phyloP scores from a whole-genome alignment of 1,140 invertebrate genomes.

The Bombus pascuorum region DNA sequence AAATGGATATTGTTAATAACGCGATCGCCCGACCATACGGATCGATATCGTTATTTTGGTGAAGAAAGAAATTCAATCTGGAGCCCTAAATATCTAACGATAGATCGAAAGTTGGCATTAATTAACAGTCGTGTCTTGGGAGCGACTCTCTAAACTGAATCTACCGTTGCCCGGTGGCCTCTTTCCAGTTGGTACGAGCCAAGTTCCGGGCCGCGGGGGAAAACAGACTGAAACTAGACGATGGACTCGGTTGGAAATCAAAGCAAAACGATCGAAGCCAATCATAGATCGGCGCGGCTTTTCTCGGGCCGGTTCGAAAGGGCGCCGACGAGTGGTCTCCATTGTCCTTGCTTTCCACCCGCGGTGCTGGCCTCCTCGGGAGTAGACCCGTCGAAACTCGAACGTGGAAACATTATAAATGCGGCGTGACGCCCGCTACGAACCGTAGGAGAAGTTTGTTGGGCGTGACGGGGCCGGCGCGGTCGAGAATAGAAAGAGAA shows the following conservation, averaged over 20 bases:
- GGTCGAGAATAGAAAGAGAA: conserved; percentile 58
- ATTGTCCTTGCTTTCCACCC: conserved; percentile 63
- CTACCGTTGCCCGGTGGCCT: not conserved
- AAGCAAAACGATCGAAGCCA: conserved; percentile 43
- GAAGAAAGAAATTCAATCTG: not conserved
- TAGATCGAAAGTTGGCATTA: conserved; percentile 6
- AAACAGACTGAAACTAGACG: not conserved
- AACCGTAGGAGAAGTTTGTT: conserved; percentile 74
- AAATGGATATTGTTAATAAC: not conserved
- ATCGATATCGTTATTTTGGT: not conserved
- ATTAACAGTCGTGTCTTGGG: not conserved
- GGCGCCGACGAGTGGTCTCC: conserved; percentile 60
- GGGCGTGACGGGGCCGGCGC: conserved; percentile 79
- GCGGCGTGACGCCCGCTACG: conserved; percentile 76
- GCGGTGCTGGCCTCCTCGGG: conserved; percentile 52
- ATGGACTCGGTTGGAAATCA: not conserved
- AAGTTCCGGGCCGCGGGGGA: not conserved
- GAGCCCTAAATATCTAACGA: not conserved
- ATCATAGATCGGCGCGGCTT: conserved; percentile 58
- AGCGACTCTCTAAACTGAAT: not conserved
- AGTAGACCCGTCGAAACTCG: conserved; percentile 75
- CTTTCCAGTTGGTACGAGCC: not conserved
- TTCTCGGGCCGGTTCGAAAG: conserved; percentile 47
- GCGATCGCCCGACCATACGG: not conserved
- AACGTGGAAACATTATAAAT: conserved; percentile 82